Evolutionary conservation across 2,888 invertebrate genomes (phyloP).

Genomic region (Lamproptera curius): DNA sequence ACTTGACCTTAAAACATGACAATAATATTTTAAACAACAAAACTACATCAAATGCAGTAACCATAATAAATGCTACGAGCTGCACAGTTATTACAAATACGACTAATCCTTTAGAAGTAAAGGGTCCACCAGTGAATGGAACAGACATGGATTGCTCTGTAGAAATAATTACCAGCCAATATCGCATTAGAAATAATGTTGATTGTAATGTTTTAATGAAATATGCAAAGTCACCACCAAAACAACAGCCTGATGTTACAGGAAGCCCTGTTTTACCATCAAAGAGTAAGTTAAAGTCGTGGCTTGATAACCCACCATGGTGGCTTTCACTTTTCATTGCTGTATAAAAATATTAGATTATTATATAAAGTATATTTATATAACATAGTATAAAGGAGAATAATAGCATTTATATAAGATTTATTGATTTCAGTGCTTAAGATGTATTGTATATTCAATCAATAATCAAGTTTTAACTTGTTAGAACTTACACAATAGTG

Average conservation of each 20-base stretch:
- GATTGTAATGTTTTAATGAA: conserved; percentile 50
- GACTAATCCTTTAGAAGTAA: conserved; percentile 50
- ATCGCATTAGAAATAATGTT: conserved; percentile 42
- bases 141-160: conserved; percentile 51
- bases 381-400: too few species aligned
- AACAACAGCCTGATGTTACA: conserved; percentile 35
- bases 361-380: too few species aligned
- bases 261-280: conserved; percentile 40
- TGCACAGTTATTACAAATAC: conserved; percentile 39
- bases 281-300: conserved; percentile 48
- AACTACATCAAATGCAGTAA: conserved; percentile 19
- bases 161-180: conserved; percentile 48
- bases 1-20: conserved; percentile 2
- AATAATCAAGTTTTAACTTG: background rate
- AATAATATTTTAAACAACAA: background rate
- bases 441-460: too few species aligned
- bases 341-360: conserved; percentile 30
- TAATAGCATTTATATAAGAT: too few species aligned
- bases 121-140: conserved; percentile 44
- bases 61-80: conserved; percentile 36
- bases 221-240: conserved; percentile 54
- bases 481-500: background rate
- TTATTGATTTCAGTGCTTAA: too few species aligned
- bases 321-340: conserved; percentile 64
- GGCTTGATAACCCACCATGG: conserved; percentile 64